A percentile compares a stretch with the other conserved stretches of the same genome.
These are phyloP conservation scores for Malacosoma neustria DNA, from an alignment of 2,888 invertebrate genomes.

Conservation along the genomic window DNA sequence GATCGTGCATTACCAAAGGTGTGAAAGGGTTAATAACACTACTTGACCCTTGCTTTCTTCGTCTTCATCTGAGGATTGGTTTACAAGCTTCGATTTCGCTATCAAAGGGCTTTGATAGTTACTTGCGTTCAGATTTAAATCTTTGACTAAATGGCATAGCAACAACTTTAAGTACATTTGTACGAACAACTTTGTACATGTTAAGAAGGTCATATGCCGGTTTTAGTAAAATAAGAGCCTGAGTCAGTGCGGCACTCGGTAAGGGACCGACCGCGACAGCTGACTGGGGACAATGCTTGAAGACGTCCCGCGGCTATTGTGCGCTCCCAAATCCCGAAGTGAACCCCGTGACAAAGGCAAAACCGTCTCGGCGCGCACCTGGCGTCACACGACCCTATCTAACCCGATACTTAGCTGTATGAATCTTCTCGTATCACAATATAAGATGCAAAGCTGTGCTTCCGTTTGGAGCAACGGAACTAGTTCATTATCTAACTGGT, in stretches of 20 bases:
- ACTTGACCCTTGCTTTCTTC: slow-evolving; percentile 50
- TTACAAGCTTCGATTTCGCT: slow-evolving; percentile 4
- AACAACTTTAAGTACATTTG: too few species aligned
- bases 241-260: slow-evolving; percentile 25
- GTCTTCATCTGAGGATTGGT: slow-evolving; percentile 9
- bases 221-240: slow-evolving; percentile 33
- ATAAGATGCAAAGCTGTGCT: slow-evolving; percentile 28
- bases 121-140: too few species aligned
- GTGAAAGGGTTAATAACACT: slow-evolving; percentile 70
- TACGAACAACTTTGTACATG: too few species aligned
- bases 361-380: slow-evolving; percentile 62
- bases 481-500: neutral
- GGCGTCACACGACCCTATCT: slow-evolving; percentile 52
- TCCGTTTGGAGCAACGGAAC: slow-evolving; percentile 39
- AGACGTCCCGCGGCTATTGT: slow-evolving; percentile 70
- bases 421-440: slow-evolving; percentile 32
- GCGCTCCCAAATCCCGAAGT: slow-evolving; percentile 30
- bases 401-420: slow-evolving; percentile 34
- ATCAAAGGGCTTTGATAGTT: neutral
- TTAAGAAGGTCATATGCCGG: neutral
- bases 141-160: too few species aligned
- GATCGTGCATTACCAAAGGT: slow-evolving; percentile 59
- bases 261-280: slow-evolving; percentile 57
- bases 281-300: slow-evolving; percentile 63
- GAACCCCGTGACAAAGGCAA: slow-evolving; percentile 42